Evolutionary conservation across 2,888 invertebrate species (phyloP), one percentile per base, ranked within the genome.

Genomic region (Stomorhina lunata): DNA sequence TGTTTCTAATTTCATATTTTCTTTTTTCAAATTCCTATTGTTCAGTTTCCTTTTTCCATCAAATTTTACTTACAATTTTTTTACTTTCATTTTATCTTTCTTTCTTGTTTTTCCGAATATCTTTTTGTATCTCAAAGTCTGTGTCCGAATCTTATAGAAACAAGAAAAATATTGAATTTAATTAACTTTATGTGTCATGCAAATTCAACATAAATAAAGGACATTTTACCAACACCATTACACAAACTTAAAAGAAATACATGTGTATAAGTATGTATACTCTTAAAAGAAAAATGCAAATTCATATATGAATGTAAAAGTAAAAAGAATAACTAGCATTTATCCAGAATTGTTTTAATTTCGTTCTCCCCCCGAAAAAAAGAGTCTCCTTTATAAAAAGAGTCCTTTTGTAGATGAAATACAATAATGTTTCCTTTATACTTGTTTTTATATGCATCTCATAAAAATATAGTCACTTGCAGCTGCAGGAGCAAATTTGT

Each of bases 161-260:
- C 61, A 75, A 50, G 68, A 82, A 82, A 73, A 82, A 79, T 71
- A 82, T 76, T 79, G 69, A 82, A 82, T 82, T 82, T 82, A 82
- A 82, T 82, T 82, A 79, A 82, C 79, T 82, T 82, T 76, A 79
- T 71, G 71, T 82, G 79, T 75, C 71, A 82, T 66, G 66, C 66
- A 79, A 75, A 79, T 69, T 15, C 22, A 71, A 65, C 25, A 75
- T 69, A 69, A 80, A 80, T 75, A 69, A 61, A 68, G 40, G 17
- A 50, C 34, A 71, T 48, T 37, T 57, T 40, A 15, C 29, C 43
- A 29, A 37, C 20, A 37, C 34, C 10, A 53, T 17, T 25, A 37
- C 22, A 37, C 2, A 3, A 53, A 37, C 15, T 27, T n/a, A 25
- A n/a, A 25, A 12, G n/a, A 43, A 59, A 34, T 59, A 37, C 17